Evolutionary conservation across 2,113 vertebrate genomes (phyloP).

Genomic region (Tricholaema leucomelas): DNA sequence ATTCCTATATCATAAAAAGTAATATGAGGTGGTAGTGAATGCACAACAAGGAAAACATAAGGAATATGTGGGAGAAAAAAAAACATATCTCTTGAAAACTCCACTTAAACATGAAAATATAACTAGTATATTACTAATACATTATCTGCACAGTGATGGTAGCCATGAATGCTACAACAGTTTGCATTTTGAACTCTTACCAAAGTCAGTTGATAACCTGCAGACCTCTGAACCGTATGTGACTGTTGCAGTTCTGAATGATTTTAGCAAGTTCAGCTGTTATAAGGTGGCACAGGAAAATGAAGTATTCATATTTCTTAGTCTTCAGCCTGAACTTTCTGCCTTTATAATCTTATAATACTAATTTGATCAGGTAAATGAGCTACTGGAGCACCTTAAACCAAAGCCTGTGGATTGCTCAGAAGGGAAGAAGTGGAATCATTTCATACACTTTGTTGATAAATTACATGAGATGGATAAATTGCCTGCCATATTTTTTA

Average conservation of each 20-base stretch:
- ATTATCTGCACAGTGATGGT: background rate
- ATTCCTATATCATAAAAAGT: background rate
- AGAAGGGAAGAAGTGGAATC: background rate
- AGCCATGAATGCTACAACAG: background rate
- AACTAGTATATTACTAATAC: background rate
- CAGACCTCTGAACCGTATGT: background rate
- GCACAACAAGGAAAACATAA: background rate
- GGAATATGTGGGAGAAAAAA: background rate
- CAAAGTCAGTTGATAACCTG: background rate
- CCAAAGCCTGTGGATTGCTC: background rate
- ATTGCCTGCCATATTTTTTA: conserved; percentile 74
- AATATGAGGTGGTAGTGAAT: background rate
- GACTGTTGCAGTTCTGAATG: background rate
- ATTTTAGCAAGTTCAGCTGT: background rate
- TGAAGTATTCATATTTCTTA: background rate
- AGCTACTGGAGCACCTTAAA: conserved; percentile 42
- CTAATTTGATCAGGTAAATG: conserved; percentile 39
- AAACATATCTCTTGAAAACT: background rate
- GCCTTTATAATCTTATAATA: background rate
- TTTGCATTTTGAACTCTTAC: background rate
- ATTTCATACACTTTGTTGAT: conserved; percentile 67
- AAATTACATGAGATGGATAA: conserved; percentile 65
- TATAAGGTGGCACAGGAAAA: background rate
- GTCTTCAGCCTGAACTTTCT: background rate
- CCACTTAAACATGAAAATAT: background rate